phyloP scores from a whole-genome alignment of 2,888 invertebrate species.

The Volucella inanis region DNA sequence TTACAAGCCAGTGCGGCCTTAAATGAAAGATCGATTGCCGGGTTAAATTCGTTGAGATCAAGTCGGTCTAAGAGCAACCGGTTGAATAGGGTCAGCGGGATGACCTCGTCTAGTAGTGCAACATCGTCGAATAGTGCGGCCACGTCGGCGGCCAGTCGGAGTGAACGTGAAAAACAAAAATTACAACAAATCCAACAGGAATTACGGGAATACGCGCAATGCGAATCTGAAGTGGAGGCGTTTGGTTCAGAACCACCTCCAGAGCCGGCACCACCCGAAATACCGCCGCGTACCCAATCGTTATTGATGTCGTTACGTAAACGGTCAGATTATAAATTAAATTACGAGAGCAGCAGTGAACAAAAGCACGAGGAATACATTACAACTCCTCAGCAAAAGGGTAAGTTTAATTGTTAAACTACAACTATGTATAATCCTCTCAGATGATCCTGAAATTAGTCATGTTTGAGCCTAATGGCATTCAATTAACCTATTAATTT shows the following conservation, averaged over 20 bases:
- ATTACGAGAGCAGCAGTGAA: slow-evolving; percentile 81
- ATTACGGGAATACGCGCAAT: slow-evolving; percentile 77
- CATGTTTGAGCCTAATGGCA: not conserved
- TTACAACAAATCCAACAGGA: slow-evolving; percentile 78
- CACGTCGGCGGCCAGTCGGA: slow-evolving; percentile 76
- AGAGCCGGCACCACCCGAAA: slow-evolving; percentile 93
- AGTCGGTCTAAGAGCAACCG: slow-evolving; percentile 79
- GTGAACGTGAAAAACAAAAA: slow-evolving; percentile 78
- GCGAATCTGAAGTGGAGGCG: slow-evolving; percentile 79
- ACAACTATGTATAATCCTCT: not conserved
- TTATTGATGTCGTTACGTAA: slow-evolving; percentile 85
- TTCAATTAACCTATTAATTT: too few relatives aligned
- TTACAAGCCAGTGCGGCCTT: slow-evolving; percentile 70
- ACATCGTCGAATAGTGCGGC: slow-evolving; percentile 82
- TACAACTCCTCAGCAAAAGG: slow-evolving; percentile 81
- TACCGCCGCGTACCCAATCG: slow-evolving; percentile 93
- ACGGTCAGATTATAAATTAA: slow-evolving; percentile 82
- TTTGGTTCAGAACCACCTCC: slow-evolving; percentile 88
- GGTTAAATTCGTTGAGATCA: slow-evolving; percentile 80
- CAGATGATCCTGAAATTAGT: not conserved
- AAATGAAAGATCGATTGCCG: slow-evolving; percentile 79
- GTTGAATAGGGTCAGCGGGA: slow-evolving; percentile 83
- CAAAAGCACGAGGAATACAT: slow-evolving; percentile 83
- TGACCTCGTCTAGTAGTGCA: slow-evolving; percentile 85
- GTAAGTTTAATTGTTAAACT: slow-evolving; percentile 70